phyloP scores from a whole-genome alignment of 2,888 invertebrate species.

The Antheraea assamensis region DNA sequence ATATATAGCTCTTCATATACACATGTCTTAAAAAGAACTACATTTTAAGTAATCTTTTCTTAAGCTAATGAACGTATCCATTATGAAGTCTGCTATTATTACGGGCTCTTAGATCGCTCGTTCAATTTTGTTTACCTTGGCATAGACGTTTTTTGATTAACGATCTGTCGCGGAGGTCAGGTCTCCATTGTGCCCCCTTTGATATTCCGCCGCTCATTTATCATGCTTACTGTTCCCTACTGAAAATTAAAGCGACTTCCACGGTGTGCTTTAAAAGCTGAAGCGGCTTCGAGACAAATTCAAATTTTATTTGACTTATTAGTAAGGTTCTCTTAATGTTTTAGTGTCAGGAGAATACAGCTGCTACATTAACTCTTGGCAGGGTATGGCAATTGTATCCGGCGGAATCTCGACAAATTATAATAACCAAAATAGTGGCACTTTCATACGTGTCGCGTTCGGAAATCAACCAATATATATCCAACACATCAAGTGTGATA shows the following conservation, averaged over 20 bases:
- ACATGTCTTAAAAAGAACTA: background rate
- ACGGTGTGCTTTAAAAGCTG: constrained; percentile 46
- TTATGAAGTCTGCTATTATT: background rate
- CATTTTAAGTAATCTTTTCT: background rate
- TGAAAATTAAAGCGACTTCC: constrained; percentile 68
- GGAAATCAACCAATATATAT: too few species aligned
- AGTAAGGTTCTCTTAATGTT: background rate
- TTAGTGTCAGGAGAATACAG: background rate
- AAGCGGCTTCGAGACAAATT: constrained; percentile 27
- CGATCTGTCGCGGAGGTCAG: constrained; percentile 65
- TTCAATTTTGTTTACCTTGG: constrained; percentile 50
- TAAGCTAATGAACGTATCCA: background rate
- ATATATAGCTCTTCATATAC: background rate
- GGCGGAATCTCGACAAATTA: too few species aligned
- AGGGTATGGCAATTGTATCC: too few species aligned
- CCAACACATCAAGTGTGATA: too few species aligned
- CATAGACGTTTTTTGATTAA: constrained; percentile 76
- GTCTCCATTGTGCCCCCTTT: constrained; percentile 72
- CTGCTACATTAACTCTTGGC: too few species aligned
- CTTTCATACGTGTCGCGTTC: too few species aligned
- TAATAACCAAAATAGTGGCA: too few species aligned
- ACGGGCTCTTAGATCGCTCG: constrained; percentile 24
- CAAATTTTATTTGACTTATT: background rate
- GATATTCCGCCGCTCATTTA: constrained; percentile 76
- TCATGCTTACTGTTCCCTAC: constrained; percentile 67